Base-by-base conservation (phyloP, 1,140 invertebrate genomes). In the Pseudobourletiella spinata region DNA sequence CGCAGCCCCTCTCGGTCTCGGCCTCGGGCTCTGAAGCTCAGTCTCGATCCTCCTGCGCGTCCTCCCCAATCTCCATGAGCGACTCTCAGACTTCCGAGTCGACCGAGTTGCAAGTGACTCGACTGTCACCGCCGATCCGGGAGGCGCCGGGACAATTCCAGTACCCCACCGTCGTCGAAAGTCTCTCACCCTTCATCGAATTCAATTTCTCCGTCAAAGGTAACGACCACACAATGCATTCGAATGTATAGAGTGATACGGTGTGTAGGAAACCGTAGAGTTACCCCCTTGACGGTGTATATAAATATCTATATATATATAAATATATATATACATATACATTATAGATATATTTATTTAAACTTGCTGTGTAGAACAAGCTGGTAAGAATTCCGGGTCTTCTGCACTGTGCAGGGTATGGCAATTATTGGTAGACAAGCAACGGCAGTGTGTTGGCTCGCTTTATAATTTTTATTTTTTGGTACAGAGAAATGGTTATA, bases 51-150 rank as follows among this genome's bases (percentile, higher is more conserved):
- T 67, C 65, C 24, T 30, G 57, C 16, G 58, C 65, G 35, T 67
- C 65, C 15, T 67, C 66, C 24, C 66, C 66, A 24, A 59, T 67
- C 28, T 67, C 66, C n/a, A 61, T 67, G 29, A 63, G 57, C 32
- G 66, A 67, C 42, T 64, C 61, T 32, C 43, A 62, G 20, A 67
- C 61, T 4, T 67, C 66, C n/a, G 66, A 67, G 44, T 67, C 66
- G 3, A 67, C 66, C 25, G 66, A 67, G 58, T 57, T 67, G 24
- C 66, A 64, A 57, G 60, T 67, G 43, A 67, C 66, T 25, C 20
- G 66, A 30, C 55, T 67, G 35, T 58, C 54, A 42, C 66, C 66
- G 14, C 66, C 66, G 22, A 51, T 63, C 8, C 44, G 63, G 44
- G 66, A 67, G 54, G 58, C 66, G 25, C 62, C 61, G 51, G 61